phyloP scores from a whole-genome alignment of 2,113 vertebrate species.

The Odocoileus virginianus region DNA sequence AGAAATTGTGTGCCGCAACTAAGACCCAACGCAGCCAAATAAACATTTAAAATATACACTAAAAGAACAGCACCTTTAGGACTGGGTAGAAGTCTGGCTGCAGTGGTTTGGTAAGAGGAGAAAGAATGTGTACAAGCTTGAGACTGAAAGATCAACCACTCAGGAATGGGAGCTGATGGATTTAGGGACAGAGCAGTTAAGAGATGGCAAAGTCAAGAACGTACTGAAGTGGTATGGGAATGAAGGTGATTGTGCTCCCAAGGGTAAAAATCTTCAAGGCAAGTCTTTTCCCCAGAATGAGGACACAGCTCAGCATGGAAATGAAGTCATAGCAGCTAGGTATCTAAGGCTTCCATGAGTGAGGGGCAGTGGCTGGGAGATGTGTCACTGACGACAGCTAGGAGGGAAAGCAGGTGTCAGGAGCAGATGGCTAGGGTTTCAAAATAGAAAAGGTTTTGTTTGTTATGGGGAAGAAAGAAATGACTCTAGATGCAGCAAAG shows the following conservation, averaged over 20 bases:
- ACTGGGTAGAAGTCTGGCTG: not conserved
- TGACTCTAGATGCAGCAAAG: not conserved
- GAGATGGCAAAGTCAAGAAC: not conserved
- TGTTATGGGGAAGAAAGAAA: not conserved
- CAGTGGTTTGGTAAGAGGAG: accelerated
- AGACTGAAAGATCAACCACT: not conserved
- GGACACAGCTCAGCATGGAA: not conserved
- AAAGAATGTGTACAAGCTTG: accelerated
- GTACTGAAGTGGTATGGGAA: not conserved
- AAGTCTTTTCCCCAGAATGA: not conserved
- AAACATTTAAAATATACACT: not conserved
- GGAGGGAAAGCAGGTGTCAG: not conserved
- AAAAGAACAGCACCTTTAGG: not conserved
- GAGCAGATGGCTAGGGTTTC: not conserved
- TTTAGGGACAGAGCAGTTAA: not conserved
- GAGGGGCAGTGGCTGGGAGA: not conserved
- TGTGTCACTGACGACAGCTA: not conserved
- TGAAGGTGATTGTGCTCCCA: not conserved
- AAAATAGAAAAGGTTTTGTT: not conserved
- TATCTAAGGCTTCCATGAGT: not conserved
- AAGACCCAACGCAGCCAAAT: not conserved
- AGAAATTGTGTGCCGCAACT: accelerated
- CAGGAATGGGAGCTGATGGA: not conserved
- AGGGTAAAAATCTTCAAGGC: not conserved
- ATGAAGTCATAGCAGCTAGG: not conserved